Conservation (phyloP, 2,113 vertebrate genomes). For the Callionymus lyra region DNA sequence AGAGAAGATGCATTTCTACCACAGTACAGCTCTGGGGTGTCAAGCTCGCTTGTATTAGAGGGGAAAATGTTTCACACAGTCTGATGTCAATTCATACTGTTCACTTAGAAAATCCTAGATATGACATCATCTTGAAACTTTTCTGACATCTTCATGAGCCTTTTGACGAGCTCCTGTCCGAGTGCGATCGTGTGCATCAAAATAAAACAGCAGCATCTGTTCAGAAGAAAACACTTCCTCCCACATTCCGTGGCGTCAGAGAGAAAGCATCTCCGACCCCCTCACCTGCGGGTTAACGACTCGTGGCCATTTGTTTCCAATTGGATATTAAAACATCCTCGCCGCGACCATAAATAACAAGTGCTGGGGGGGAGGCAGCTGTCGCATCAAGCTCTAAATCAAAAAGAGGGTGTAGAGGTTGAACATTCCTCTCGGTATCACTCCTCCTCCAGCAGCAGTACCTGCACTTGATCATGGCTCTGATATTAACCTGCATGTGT, state of each 20-base stretch:
- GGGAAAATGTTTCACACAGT: no score
- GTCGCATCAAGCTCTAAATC: conserved; percentile 52
- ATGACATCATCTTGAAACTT: no score
- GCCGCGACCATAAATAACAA: conserved; percentile 55
- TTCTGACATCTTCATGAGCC: no score
- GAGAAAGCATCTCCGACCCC: conserved; percentile 48
- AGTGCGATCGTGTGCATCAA: conserved; percentile 16
- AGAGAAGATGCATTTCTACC: no score
- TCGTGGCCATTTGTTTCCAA: conserved; percentile 64
- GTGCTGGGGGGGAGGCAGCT: conserved; percentile 31
- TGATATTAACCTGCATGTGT: conserved; percentile 5
- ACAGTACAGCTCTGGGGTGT: no score
- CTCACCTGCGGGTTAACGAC: conserved; percentile 62
- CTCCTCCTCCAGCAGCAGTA: conserved; percentile 14
- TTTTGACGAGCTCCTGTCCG: no score
- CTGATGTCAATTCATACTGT: no score
- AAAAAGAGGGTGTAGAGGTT: conserved; percentile 45
- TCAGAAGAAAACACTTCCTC: conserved; percentile 49
- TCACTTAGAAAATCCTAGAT: no score
- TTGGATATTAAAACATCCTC: conserved; percentile 58
- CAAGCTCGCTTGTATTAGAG: no score
- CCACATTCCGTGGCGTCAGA: conserved; percentile 58
- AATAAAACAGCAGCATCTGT: conserved; percentile 35
- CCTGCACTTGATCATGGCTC: conserved; percentile 34
- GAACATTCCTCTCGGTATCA: conserved; percentile 51